These are phyloP conservation scores for Nephrotoma guestfalica DNA, from an alignment of 2,888 invertebrate genomes.

Conservation along the genomic window DNA sequence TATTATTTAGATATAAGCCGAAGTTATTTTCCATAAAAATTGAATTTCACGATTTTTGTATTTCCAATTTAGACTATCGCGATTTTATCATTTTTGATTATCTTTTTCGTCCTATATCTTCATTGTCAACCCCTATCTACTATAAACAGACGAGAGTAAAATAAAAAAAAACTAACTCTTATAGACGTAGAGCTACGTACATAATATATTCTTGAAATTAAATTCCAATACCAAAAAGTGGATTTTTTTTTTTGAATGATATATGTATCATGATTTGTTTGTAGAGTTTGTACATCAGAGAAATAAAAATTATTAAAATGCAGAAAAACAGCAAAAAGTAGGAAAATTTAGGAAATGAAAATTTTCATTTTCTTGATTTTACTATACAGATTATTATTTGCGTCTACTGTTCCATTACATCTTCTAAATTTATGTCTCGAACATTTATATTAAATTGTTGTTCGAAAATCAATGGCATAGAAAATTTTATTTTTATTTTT, in stretches of 20 bases:
- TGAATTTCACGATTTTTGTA: not conserved
- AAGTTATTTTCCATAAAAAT: not conserved
- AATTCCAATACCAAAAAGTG: not conserved
- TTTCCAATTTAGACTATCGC: not conserved
- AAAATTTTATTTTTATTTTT: not conserved
- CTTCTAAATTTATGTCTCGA: slow-evolving; percentile 1
- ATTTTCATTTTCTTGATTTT: not conserved
- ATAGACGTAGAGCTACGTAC: not conserved
- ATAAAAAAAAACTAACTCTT: not conserved
- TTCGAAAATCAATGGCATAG: slow-evolving; percentile 3
- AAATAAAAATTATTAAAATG: not conserved
- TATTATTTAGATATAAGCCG: not conserved
- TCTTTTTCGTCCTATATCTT: not conserved
- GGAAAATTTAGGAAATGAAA: not conserved
- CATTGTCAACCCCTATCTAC: not conserved
- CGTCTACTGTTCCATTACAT: not conserved
- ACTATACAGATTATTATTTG: not conserved
- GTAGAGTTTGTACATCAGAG: not conserved
- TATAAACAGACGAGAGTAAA: not conserved
- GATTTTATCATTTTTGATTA: not conserved
- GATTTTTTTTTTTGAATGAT: not conserved
- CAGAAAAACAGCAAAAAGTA: not conserved
- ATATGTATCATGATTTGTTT: not conserved
- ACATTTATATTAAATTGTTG: slow-evolving; percentile 4
- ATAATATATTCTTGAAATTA: not conserved